phyloP scores from a whole-genome alignment of 1,140 invertebrate species.

The Drosophila nikananu region DNA sequence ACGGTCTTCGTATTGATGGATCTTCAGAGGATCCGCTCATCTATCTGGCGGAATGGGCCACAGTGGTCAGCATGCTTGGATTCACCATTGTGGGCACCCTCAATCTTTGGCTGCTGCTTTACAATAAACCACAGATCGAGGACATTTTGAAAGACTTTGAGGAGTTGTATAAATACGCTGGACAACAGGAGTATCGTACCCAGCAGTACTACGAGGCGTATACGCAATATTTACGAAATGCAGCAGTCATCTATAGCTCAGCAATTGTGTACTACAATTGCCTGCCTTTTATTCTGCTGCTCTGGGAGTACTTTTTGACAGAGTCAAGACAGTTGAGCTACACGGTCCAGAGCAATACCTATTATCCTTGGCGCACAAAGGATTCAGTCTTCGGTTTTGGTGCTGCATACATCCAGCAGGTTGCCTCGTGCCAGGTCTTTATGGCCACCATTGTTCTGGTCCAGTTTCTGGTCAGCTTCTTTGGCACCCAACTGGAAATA shows the following conservation, averaged over 20 bases:
- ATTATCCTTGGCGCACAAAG: slow-evolving; percentile 65
- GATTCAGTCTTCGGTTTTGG: slow-evolving; percentile 1
- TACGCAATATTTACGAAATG: slow-evolving; percentile 26
- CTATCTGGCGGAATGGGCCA: slow-evolving; percentile 38
- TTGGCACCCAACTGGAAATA: slow-evolving; percentile 64
- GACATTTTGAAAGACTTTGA: slow-evolving; percentile 48
- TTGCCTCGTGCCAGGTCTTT: slow-evolving; percentile 36
- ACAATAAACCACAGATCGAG: slow-evolving; percentile 39
- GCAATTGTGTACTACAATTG: slow-evolving; percentile 57
- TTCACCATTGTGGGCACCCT: slow-evolving; percentile 49
- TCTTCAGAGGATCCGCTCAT: not conserved
- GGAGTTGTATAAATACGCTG: slow-evolving; percentile 27
- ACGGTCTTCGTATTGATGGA: slow-evolving; percentile 22
- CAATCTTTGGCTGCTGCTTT: slow-evolving; percentile 54
- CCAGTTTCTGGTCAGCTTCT: slow-evolving; percentile 61
- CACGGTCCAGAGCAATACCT: slow-evolving; percentile 56
- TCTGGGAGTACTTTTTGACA: slow-evolving; percentile 37
- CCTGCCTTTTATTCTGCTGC: slow-evolving; percentile 46
- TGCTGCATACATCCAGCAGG: slow-evolving; percentile 6
- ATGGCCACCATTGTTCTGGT: slow-evolving; percentile 54
- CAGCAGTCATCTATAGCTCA: slow-evolving; percentile 23
- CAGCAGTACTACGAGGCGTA: slow-evolving; percentile 42
- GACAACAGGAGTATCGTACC: slow-evolving; percentile 27
- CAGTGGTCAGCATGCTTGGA: slow-evolving; percentile 54
- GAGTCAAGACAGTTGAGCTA: slow-evolving; percentile 29